Base-by-base conservation (phyloP, 2,113 vertebrate species). In the Glaucidium brasilianum region DNA sequence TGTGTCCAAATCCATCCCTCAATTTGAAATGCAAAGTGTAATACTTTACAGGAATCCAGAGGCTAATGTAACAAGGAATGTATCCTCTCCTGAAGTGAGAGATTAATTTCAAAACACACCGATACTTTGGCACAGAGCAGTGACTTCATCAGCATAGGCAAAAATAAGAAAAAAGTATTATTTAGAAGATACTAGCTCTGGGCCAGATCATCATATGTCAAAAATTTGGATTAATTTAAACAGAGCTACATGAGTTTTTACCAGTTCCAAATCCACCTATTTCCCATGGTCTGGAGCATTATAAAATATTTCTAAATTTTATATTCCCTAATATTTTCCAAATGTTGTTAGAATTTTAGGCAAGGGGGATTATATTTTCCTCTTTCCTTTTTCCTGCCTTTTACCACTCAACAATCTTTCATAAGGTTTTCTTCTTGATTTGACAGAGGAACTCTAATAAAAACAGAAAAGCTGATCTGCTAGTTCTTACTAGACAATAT, bases 311-410 rank as follows among this genome's bases (percentile, higher is more conserved):
- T 89, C 73, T 66, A 85, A 92, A 78, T 91, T 96, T 92, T 94
- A 7, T 68, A 64, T 81, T 91, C 94, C 72, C 32, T 94, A 95
- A 94, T 87, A 81, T 78, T 96, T 96, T 94, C 89, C 93, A 96
- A 96, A 89, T 91, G 89, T 63, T 73, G 10, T 75, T 80, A 88
- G 60, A 94, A 94, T 88, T 96, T 80, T 86, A 66, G 52, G 45
- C 63, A 85, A 80, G 45, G 15, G 8, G 11, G n/a, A 58, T 93
- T 90, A 43, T 92, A 79, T 79, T 90, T 90, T 85, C 15, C 49
- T 10, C 77, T 91, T 88, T 80, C 19, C 7, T 30, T 79, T 85
- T 64, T 18, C 34, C 34, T 53, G 17, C 37, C 43, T 81, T 96
- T 74, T 92, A 76, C 3, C 3, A 52, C 37, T 75, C 22, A 56